Evolutionary conservation across 2,888 invertebrate species (phyloP).

Genomic region (Cerastoderma edule): DNA sequence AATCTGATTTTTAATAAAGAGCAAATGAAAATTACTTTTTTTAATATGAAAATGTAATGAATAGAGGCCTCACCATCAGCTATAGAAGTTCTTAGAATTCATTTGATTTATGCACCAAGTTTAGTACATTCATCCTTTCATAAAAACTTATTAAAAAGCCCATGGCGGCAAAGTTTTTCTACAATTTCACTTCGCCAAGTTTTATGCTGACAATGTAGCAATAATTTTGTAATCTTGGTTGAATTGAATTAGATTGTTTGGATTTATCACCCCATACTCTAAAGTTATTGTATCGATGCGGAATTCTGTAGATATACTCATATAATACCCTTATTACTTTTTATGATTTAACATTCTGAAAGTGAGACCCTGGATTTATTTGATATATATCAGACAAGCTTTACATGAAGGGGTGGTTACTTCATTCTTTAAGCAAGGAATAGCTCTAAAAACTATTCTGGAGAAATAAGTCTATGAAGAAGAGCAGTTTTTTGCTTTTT

Average conservation of each 20-base stretch:
- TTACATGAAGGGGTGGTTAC: too few relatives aligned
- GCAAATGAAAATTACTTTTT: too few relatives aligned
- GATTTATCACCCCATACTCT: conserved; percentile 8
- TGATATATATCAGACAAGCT: too few relatives aligned
- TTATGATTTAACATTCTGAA: conserved; percentile 6
- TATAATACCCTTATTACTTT: neutral
- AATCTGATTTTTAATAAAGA: too few relatives aligned
- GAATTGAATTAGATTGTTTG: conserved; percentile 19
- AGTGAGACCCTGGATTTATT: too few relatives aligned
- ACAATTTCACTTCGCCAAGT: conserved; percentile 19
- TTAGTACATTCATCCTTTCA: conserved; percentile 4
- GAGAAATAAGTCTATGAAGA: too few relatives aligned
- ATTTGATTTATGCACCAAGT: conserved; percentile 4
- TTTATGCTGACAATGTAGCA: conserved; percentile 19
- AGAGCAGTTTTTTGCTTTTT: too few relatives aligned
- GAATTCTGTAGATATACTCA: conserved; percentile 1
- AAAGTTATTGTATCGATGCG: conserved; percentile 15
- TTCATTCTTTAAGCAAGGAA: too few relatives aligned
- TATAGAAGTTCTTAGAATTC: too few relatives aligned
- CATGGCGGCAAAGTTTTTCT: neutral
- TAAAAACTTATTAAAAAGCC: conserved; percentile 16
- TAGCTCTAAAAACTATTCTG: too few relatives aligned
- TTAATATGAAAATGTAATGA: too few relatives aligned
- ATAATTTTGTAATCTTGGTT: conserved; percentile 22
- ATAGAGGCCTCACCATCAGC: too few relatives aligned